Percentiles rank a stretch among this genome's conserved stretches.
Evolutionary conservation across 2,888 invertebrate genomes (phyloP).

Genomic region (Lepidochitona cinerea): DNA sequence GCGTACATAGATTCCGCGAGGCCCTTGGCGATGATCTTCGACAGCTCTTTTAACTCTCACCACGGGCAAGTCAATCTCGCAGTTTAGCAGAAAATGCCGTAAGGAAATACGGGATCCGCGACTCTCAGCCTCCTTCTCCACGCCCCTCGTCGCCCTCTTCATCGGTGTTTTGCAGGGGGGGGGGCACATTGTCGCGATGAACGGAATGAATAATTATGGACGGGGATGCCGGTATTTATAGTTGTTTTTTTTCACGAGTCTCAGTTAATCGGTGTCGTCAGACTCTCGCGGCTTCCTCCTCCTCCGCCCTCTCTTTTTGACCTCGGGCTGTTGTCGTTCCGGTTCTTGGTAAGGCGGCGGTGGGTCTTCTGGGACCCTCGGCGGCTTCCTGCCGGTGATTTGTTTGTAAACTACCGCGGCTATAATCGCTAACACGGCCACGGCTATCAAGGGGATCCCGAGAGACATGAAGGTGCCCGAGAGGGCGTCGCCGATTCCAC

Average conservation of each 20-base stretch:
- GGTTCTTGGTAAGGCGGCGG: not conserved
- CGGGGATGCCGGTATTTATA: no score
- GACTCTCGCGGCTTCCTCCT: not conserved
- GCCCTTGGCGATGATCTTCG: not conserved
- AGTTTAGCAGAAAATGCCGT: not conserved
- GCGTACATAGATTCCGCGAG: not conserved
- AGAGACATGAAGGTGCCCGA: not conserved
- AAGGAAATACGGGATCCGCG: not conserved
- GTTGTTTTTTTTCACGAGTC: not conserved
- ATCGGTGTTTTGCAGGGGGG: not conserved
- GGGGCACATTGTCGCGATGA: not conserved
- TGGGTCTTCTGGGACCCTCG: not conserved
- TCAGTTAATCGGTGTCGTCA: not conserved
- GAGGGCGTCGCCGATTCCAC: not conserved
- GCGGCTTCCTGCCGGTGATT: not conserved
- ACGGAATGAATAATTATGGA: no score
- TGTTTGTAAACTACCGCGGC: not conserved
- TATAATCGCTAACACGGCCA: not conserved
- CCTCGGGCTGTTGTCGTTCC: not conserved
- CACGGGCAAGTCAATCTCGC: not conserved
- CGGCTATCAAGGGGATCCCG: not conserved
- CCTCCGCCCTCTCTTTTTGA: not conserved
- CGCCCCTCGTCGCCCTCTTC: not conserved
- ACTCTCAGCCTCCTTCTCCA: not conserved
- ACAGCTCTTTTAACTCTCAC: not conserved